Evolutionary conservation across 2,888 invertebrate species (phyloP).

Genomic region (Lochmaea crataegi): DNA sequence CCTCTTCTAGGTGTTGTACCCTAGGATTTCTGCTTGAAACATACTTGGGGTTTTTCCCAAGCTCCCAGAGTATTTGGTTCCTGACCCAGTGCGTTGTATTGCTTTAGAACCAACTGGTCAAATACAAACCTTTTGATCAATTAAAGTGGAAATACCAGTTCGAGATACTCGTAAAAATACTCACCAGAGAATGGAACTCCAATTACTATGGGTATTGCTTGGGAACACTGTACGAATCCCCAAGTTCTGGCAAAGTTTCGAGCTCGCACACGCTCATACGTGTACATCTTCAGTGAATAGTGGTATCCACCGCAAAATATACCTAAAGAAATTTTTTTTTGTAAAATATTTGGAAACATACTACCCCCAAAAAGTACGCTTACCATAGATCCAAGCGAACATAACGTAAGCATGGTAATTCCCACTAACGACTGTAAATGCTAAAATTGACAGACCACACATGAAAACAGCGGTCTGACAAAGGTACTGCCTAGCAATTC

Average conservation of each 20-base stretch:
- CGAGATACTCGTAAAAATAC: not conserved
- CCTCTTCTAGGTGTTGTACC: too few relatives aligned
- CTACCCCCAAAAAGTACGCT: slow-evolving; percentile 45
- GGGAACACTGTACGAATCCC: slow-evolving; percentile 90
- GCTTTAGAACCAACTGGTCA: too few relatives aligned
- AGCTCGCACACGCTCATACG: slow-evolving; percentile 86
- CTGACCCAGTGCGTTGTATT: too few relatives aligned
- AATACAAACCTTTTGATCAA: not conserved
- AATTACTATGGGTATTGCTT: slow-evolving; percentile 85
- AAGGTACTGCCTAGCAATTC: slow-evolving; percentile 86
- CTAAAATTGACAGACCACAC: slow-evolving; percentile 81
- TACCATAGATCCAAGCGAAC: slow-evolving; percentile 85
- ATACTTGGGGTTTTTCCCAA: too few relatives aligned
- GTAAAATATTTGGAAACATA: too few relatives aligned
- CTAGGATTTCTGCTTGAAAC: too few relatives aligned
- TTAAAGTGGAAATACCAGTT: too few relatives aligned
- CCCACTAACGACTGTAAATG: slow-evolving; percentile 81
- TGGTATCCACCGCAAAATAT: slow-evolving; percentile 90
- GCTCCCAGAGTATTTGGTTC: too few relatives aligned
- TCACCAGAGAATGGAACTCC: slow-evolving; percentile 86
- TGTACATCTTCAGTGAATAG: slow-evolving; percentile 90
- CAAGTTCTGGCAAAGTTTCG: slow-evolving; percentile 88
- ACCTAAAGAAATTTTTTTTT: slow-evolving; percentile 65
- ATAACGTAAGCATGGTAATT: slow-evolving; percentile 82
- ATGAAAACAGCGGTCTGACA: slow-evolving; percentile 85